phyloP scores from a whole-genome alignment of 2,888 invertebrate species.

The Erebia ligea region DNA sequence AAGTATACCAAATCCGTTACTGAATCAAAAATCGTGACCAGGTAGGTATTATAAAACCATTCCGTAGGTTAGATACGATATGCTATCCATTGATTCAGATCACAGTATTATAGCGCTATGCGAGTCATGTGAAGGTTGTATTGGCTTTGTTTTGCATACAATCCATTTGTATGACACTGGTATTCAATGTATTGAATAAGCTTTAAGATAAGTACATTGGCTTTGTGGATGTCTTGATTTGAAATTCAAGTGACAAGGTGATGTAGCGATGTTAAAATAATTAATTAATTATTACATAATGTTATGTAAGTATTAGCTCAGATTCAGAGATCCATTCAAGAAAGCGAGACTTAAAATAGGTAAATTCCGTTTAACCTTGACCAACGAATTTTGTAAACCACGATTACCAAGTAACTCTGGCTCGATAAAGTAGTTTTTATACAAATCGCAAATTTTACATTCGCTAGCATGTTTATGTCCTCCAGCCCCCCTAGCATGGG shows the following conservation, averaged over 20 bases:
- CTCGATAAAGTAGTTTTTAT: too few relatives aligned
- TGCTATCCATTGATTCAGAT: conserved; percentile 22
- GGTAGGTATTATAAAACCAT: not conserved
- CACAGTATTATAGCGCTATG: conserved; percentile 49
- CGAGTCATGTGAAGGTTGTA: conserved; percentile 61
- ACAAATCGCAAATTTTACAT: too few relatives aligned
- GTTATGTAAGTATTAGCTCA: not conserved
- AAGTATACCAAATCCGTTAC: not conserved
- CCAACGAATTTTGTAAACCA: too few relatives aligned
- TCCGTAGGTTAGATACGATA: conserved; percentile 12
- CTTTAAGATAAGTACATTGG: not conserved
- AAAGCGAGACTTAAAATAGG: not conserved
- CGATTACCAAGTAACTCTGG: too few relatives aligned
- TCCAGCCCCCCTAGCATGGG: too few relatives aligned
- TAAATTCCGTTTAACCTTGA: not conserved
- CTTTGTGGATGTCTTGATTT: conserved; percentile 9
- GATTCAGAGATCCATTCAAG: not conserved
- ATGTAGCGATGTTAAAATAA: not conserved
- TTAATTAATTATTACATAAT: not conserved
- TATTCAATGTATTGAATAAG: conserved; percentile 40
- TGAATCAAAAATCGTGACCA: conserved; percentile 1
- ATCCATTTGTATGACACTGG: conserved; percentile 60
- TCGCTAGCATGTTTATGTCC: too few relatives aligned
- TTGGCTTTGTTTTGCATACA: conserved; percentile 65
- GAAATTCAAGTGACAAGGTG: not conserved